A percentile compares a stretch with the other conserved stretches of the same genome.
phyloP scores from a whole-genome alignment of 2,888 invertebrate species.

The Spialia ferax region DNA sequence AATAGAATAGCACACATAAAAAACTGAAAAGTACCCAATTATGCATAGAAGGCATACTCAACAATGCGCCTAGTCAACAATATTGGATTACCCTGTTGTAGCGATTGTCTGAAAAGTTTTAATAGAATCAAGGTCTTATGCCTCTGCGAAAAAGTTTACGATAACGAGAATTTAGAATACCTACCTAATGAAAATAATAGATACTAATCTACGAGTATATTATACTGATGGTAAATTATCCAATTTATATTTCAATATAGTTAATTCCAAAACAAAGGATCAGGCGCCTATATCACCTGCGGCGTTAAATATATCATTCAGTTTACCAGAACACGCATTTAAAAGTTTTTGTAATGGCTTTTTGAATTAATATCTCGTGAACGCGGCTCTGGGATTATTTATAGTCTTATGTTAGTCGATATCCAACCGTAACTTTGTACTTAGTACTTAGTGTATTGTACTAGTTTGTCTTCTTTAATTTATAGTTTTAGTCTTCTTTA shows the following conservation, averaged over 20 bases:
- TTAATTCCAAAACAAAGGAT: constrained; percentile 31
- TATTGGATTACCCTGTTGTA: constrained; percentile 4
- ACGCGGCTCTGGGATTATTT: constrained; percentile 68
- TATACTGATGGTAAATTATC: not conserved
- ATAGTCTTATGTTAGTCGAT: constrained; percentile 50
- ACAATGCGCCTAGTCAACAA: constrained; percentile 20
- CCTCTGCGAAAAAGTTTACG: constrained; percentile 2
- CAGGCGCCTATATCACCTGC: constrained; percentile 60
- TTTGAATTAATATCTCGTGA: constrained; percentile 71
- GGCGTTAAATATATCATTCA: constrained; percentile 62
- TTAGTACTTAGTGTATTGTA: too few relatives aligned
- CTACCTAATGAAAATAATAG: too few relatives aligned
- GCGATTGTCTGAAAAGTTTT: constrained; percentile 28
- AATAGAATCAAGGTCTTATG: constrained; percentile 5
- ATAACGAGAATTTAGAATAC: too few relatives aligned
- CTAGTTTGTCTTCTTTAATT: too few relatives aligned
- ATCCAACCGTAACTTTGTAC: constrained; percentile 34
- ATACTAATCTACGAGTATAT: too few relatives aligned
- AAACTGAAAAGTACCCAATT: constrained; percentile 23
- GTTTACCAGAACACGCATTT: constrained; percentile 69
- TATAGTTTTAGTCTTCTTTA: not conserved
- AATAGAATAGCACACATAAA: constrained; percentile 48
- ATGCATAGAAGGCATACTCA: constrained; percentile 20
- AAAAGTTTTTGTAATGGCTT: constrained; percentile 74
- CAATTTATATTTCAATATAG: constrained; percentile 19